Evolutionary conservation across 2,888 invertebrate species (phyloP).

Genomic region (Epinotia demarniana): DNA sequence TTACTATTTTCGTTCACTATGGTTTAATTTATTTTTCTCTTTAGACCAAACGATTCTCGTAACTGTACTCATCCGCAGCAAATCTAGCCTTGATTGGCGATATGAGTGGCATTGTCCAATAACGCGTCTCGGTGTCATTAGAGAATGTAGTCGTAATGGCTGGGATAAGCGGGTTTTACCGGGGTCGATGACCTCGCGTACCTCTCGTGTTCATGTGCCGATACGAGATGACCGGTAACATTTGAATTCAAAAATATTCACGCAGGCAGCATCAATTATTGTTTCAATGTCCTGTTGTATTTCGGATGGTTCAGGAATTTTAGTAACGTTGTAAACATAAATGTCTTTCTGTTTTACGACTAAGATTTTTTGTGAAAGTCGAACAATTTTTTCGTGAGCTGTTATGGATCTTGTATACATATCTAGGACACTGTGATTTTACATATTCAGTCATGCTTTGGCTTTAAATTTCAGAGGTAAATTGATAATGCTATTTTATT

Average conservation of each 20-base stretch:
- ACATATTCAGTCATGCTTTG: no score
- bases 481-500: no score
- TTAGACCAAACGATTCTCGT: background rate
- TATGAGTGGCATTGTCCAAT: constrained; percentile 30
- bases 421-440: no score
- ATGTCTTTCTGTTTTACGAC: no score
- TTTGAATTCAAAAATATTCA: background rate
- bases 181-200: constrained; percentile 22
- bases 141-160: constrained; percentile 26
- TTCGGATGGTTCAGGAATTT: no score
- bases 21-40: background rate
- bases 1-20: background rate
- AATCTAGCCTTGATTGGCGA: constrained; percentile 17
- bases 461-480: no score
- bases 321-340: no score
- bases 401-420: no score
- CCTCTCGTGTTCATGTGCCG: constrained; percentile 1
- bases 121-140: constrained; percentile 31
- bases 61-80: background rate
- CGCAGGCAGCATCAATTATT: background rate
- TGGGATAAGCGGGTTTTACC: constrained; percentile 31
- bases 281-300: no score
- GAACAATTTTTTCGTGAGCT: no score
- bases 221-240: background rate
- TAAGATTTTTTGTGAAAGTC: no score